Percentiles rank a stretch among this genome's conserved stretches.
Evolutionary conservation across 2,113 vertebrate species (phyloP).

Genomic region (Oreochromis niloticus): DNA sequence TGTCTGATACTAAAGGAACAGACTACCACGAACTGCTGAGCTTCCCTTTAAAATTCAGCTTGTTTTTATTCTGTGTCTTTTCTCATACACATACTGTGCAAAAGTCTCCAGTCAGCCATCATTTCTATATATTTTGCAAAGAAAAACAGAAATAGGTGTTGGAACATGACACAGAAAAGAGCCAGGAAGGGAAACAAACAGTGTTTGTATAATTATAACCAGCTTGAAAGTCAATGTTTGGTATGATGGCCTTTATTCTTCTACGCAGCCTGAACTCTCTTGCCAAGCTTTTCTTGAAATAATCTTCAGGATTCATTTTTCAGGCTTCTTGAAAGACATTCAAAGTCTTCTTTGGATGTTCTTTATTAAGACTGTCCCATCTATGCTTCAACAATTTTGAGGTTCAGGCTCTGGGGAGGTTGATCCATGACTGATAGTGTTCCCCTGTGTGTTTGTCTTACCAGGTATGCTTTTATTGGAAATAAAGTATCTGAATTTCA

Average conservation of each 20-base stretch:
- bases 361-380: neutral
- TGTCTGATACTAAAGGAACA: constrained; percentile 6
- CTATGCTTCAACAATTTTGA: neutral
- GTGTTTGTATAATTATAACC: neutral
- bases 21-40: neutral
- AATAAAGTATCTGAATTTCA: neutral
- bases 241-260: neutral
- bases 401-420: neutral
- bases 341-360: neutral
- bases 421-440: neutral
- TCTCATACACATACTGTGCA: neutral
- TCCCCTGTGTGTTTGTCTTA: neutral
- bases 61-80: neutral
- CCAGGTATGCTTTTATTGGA: neutral
- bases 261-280: neutral
- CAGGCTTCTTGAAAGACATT: neutral
- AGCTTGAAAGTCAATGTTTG: neutral
- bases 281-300: neutral
- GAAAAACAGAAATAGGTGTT: neutral
- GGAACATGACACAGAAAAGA: neutral
- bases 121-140: neutral
- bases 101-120: neutral
- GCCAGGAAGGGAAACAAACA: neutral
- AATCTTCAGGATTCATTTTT: neutral
- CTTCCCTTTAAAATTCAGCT: neutral